phyloP scores from a whole-genome alignment of 2,797 vertebrate species.

The Psittacula derbiana region DNA sequence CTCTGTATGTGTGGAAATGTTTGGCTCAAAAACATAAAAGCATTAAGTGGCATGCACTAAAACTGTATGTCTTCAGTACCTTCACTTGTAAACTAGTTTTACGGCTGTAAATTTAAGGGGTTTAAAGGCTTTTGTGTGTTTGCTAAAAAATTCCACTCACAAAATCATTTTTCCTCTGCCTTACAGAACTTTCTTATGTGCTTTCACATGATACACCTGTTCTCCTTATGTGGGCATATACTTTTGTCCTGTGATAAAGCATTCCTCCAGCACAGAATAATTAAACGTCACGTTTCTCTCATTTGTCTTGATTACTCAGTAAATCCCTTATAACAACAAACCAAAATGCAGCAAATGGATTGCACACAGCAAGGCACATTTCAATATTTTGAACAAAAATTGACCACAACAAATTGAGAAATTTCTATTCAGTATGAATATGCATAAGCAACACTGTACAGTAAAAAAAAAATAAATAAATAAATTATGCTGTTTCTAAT shows the following conservation, averaged over 20 bases:
- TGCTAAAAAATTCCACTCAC: constrained; percentile 59
- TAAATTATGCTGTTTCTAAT: neutral
- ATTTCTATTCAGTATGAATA: constrained; percentile 1
- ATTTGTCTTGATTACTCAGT: constrained; percentile 29
- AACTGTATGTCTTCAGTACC: constrained; percentile 23
- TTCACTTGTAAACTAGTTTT: constrained; percentile 54
- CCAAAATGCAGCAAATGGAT: neutral
- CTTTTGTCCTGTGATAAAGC: constrained; percentile 13
- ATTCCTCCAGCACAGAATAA: constrained; percentile 12
- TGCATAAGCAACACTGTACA: neutral
- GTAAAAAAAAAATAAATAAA: neutral
- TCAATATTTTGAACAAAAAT: neutral
- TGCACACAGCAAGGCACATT: neutral
- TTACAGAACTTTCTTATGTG: neutral
- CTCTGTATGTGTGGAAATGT: neutral
- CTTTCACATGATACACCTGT: constrained; percentile 18
- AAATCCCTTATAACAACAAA: constrained; percentile 36
- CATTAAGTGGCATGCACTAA: neutral
- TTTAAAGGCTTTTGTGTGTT: constrained; percentile 56
- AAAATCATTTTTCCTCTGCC: neutral
- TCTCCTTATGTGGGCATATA: neutral
- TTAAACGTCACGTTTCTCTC: constrained; percentile 34
- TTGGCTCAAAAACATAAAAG: constrained; percentile 45
- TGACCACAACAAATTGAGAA: neutral
- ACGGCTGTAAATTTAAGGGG: constrained; percentile 50